Base-by-base conservation (phyloP, 2,888 invertebrate genomes). In the Netelia virgata region DNA sequence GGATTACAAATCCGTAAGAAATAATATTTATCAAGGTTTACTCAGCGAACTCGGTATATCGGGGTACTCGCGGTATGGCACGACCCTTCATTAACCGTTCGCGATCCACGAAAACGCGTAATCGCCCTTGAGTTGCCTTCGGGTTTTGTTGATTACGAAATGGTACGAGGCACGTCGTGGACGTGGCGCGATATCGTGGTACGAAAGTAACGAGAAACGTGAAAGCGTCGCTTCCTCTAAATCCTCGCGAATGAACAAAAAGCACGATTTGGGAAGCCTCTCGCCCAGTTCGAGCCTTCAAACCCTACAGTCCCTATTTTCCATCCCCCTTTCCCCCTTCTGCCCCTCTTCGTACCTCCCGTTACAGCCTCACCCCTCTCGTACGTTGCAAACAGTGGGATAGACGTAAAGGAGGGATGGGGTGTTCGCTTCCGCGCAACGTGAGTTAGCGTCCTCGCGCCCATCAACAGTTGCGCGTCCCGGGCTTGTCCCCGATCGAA, bases 231-330 rank as follows among this genome's bases (percentile, higher is more conserved):
- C 28, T 84, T 88, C 86, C 83, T 84, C 88, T 87, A 93, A 93
- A 93, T 93, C 93, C 92, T 91, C 90, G 86, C 78, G 88, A 89
- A 88, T 88, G 88, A 87, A 90, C 92, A 93, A 92, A 92, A 93
- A 92, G 92, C 92, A 93, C 92, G 93, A 88, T 88, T 90, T 89
- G 88, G 87, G 11, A 91, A 91, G 92, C 91, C 91, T 90, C 86
- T 10, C 23, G 79, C 86, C 86, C 86, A 66, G 61, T 80, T 59
- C 61, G 59, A 55, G 69, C 5, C 28, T 28, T 28, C 28, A 28
- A 28, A 28, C 28, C 28, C 28, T 28, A 28, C 28, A 28, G 3
- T 5, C 28, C 28, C 28, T 28, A 28, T 28, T 28, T 28, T 28
- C 28, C 28, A 28, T 5, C 28, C 28, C 28, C 23, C 23, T 2